Evolutionary conservation across 2,113 vertebrate genomes (phyloP).

Genomic region (Naja naja): DNA sequence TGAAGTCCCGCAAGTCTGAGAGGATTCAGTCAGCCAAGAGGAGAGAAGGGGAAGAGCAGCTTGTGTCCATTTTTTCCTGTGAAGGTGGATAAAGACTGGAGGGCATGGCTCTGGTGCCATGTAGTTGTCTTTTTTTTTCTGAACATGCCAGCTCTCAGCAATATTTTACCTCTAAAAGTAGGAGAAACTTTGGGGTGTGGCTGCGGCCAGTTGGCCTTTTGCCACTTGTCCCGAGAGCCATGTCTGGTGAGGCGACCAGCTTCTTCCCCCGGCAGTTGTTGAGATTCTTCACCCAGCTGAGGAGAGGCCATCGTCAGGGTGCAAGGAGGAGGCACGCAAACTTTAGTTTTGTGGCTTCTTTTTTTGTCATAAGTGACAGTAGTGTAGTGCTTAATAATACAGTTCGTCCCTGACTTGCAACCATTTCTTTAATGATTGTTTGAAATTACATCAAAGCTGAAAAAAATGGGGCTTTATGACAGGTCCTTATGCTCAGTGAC

Average conservation of each 20-base stretch:
- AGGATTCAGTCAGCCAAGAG: background rate
- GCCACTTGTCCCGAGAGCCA: background rate
- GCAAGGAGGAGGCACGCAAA: background rate
- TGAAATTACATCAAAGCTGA: background rate
- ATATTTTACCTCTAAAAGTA: slow-evolving; percentile 20
- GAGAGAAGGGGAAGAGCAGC: background rate
- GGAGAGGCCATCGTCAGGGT: background rate
- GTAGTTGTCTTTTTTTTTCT: background rate
- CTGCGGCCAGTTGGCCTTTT: background rate
- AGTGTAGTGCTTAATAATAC: background rate
- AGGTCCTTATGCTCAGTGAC: background rate
- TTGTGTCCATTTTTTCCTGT: background rate
- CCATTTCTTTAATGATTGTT: background rate
- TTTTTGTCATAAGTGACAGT: background rate
- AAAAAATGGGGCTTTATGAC: background rate
- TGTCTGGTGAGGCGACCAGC: background rate
- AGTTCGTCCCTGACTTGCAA: background rate
- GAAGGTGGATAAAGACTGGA: background rate
- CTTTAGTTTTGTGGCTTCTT: background rate
- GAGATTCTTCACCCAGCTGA: background rate
- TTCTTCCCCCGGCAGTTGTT: background rate
- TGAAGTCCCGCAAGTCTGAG: background rate
- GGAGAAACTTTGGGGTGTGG: background rate
- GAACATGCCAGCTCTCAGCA: slow-evolving; percentile 13
- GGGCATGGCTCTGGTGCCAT: background rate